phyloP scores from a whole-genome alignment of 2,888 invertebrate species.

The Orgyia antiqua region DNA sequence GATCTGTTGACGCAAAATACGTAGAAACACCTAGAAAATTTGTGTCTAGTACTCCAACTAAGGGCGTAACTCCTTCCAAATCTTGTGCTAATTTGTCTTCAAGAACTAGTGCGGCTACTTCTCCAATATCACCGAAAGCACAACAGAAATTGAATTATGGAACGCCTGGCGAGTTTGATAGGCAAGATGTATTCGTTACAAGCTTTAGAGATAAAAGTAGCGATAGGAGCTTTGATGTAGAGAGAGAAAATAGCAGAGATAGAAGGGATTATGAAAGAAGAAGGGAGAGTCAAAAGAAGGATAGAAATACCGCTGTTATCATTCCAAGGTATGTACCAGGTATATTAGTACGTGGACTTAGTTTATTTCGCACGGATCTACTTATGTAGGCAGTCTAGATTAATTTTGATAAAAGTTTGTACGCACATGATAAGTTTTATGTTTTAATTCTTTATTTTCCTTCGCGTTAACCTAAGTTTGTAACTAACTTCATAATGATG shows the following conservation, averaged over 20 bases:
- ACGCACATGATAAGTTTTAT: too few relatives aligned
- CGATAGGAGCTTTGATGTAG: conserved; percentile 41
- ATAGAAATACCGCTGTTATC: conserved; percentile 70
- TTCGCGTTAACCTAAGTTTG: too few relatives aligned
- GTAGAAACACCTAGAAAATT: conserved; percentile 30
- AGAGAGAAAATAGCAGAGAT: conserved; percentile 54
- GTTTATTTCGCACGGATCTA: too few relatives aligned
- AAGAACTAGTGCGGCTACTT: conserved; percentile 38
- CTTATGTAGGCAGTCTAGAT: too few relatives aligned
- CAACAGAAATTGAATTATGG: conserved; percentile 79
- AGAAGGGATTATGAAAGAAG: conserved; percentile 46
- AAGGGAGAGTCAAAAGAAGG: conserved; percentile 38
- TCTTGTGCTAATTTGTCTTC: conserved; percentile 64
- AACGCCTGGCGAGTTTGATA: conserved; percentile 39
- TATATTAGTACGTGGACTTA: too few relatives aligned
- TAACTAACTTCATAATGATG: too few relatives aligned
- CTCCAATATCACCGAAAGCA: conserved; percentile 72
- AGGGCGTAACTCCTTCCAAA: conserved; percentile 64
- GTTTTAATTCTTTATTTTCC: too few relatives aligned
- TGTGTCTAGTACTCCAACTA: conserved; percentile 62
- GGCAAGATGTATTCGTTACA: conserved; percentile 63
- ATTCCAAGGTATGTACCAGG: conserved; percentile 70
- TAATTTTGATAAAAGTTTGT: too few relatives aligned
- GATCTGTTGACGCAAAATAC: conserved; percentile 26
- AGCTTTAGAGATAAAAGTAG: conserved; percentile 57